A percentile compares a stretch with the other conserved stretches of the same genome.
Evolutionary conservation across 2,113 vertebrate genomes (phyloP).

Genomic region (Cisticola juncidis): DNA sequence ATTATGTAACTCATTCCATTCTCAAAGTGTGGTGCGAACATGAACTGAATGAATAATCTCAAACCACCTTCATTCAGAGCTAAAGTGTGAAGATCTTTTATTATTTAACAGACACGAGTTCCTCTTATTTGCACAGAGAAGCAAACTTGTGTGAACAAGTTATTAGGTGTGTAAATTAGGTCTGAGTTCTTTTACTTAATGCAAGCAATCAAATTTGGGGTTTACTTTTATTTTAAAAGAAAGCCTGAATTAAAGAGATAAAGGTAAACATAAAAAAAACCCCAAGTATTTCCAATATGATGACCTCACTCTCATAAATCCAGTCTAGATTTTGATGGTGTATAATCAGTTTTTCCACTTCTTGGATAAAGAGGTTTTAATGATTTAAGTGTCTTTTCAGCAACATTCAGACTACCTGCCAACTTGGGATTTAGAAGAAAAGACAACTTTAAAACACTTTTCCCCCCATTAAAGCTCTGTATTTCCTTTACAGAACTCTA

Average conservation of each 20-base stretch:
- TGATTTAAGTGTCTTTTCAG: background rate
- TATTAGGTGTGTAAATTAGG: background rate
- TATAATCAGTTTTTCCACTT: background rate
- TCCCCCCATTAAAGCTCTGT: background rate
- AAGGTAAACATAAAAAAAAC: background rate
- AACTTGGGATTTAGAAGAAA: background rate
- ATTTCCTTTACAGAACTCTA: background rate
- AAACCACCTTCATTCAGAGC: background rate
- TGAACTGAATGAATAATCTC: background rate
- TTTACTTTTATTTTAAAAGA: background rate
- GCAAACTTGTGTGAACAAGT: background rate
- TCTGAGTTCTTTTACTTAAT: background rate
- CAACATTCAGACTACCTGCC: background rate
- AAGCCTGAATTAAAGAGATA: background rate
- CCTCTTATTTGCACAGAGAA: background rate
- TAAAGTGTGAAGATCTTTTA: background rate
- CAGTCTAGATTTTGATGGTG: background rate
- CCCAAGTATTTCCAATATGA: background rate
- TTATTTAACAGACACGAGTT: background rate
- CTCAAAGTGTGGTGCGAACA: background rate
- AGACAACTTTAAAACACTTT: background rate
- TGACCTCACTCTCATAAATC: background rate
- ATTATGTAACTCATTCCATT: background rate
- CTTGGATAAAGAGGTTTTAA: background rate
- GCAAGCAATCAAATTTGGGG: background rate